Base-by-base conservation (phyloP, 2,888 invertebrate species). In the Sesia bembeciformis region DNA sequence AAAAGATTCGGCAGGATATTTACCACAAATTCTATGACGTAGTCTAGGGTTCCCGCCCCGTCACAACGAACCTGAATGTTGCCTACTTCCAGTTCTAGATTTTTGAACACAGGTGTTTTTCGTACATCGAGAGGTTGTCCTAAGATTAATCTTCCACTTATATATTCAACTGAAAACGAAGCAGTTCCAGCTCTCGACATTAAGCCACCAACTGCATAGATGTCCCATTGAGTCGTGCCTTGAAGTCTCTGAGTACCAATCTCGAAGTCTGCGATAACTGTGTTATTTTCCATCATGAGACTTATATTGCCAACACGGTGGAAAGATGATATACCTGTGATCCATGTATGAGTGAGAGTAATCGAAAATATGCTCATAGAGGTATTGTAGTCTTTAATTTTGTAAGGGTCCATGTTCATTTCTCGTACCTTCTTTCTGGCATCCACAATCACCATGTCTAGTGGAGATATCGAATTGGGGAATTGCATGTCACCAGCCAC, bases 1-100 rank as follows among this genome's bases (percentile, higher is more conserved):
- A 97, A 83, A 51, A 96, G 83, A 89, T 97, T 97, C 0, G 97
- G 96, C 53, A 97, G 70, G 52, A 97, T 89, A 75, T 97, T 97
- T 0, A 96, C 91, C 4, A 90, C 91, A 56, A 95, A 93, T 81
- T 97, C 97, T 58, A 96, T 86, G 0, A 94, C 72, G 70, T 96
- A 97, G 80, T 97, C 97, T 8, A 95, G 61, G 0, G 96, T 95
- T n/a, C 97, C 96, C 0, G 96, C 94, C 0, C 97, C 97, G 64
- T 96, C 92, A 65, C 94, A 94, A 39, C 96, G 90, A 23, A 96
- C 91, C 78, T 96, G 96, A 62, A 96, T 95, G 71, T 96, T 96
- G 3, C 96, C 96, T 60, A 96, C 76, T 75, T 95, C 95, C 53
- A 97, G 84, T 70, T 96, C 93, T 42, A 97, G 84, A 62, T 94